Evolutionary conservation across 2,113 vertebrate genomes (phyloP), one percentile per base, ranked within the genome.

Genomic region (Phyllopteryx taeniolatus): DNA sequence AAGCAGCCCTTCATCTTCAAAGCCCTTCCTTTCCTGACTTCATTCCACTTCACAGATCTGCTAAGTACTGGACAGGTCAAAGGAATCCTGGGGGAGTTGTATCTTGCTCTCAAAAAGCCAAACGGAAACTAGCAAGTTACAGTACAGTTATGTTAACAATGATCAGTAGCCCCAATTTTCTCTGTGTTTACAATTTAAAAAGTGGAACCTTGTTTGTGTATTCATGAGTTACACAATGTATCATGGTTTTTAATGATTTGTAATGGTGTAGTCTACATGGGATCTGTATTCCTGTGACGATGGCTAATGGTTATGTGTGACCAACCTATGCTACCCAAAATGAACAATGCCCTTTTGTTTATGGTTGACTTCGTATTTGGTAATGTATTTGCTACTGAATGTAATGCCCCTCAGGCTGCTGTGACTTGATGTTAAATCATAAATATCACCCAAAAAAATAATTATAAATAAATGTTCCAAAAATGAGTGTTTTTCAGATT

Each of bases 201-300:
- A 42, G 68, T 78, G 57, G 71, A 71, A 19, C 49, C 47, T 75
- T 76, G 20, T 74, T 75, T 72, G 57, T 72, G 54, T 76, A 68
- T 77, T 79, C 70, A 60, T 73, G 63, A 54, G 54, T 71, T 66
- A 66, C n/a, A 79, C 67, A 78, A 35, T n/a, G 44, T 83, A 63
- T 83, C 59, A 19, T 72, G 43, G 64, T 78, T 74, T 59, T 71
- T 8, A 31, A 56, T 77, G 67, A 71, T 61, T 73, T 70, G 33
- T 64, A 53, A 75, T 66, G 51, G 70, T 69, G 42, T 64, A 35
- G 60, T 81, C 75, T 42, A 54, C 72, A 19, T 33, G 67, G 65
- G 33, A 72, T 67, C 14, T 83, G 81, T 82, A 70, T 78, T 79
- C 81, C 80, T 78, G 79, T 80, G 81, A 70, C 53, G 54, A 80